Percentiles rank a stretch among this genome's conserved stretches.
phyloP scores from a whole-genome alignment of 1,140 invertebrate species.

The Capitella teleta region DNA sequence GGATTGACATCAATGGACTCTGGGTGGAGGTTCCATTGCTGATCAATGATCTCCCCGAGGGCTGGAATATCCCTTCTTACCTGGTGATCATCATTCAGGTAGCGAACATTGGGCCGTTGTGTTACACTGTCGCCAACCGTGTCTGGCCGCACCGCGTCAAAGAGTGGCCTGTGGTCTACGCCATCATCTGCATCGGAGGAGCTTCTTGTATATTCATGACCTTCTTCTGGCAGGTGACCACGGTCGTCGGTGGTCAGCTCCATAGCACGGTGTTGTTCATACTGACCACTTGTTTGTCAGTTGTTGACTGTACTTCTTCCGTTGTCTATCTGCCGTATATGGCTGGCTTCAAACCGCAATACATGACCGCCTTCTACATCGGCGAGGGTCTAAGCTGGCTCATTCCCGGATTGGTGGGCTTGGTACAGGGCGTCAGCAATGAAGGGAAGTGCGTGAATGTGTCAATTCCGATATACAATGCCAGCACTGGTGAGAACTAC shows the following conservation, averaged over 20 bases:
- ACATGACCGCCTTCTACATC: conserved; percentile 55
- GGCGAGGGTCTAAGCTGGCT: conserved; percentile 78
- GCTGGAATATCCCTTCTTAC: conserved; percentile 76
- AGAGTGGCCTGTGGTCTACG: conserved; percentile 56
- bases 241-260: conserved; percentile 42
- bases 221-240: conserved; percentile 60
- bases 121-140: conserved; percentile 50
- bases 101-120: conserved; percentile 71
- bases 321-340: conserved; percentile 84
- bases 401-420: conserved; percentile 68
- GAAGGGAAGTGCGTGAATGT: conserved; percentile 45
- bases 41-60: conserved; percentile 67
- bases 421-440: conserved; percentile 64
- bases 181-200: conserved; percentile 54
- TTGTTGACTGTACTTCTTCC: conserved; percentile 85
- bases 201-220: conserved; percentile 57
- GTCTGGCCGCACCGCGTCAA: conserved; percentile 37
- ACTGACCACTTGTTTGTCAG: conserved; percentile 65
- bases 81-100: conserved; percentile 70
- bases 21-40: conserved; percentile 52
- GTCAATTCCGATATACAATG: conserved; percentile 40
- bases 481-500: conserved; percentile 39
- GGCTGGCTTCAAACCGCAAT: conserved; percentile 62
- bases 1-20: not conserved
- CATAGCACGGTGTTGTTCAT: conserved; percentile 63